Conservation (phyloP, 2,113 vertebrate genomes). For the Rhodinocichla rosea region DNA sequence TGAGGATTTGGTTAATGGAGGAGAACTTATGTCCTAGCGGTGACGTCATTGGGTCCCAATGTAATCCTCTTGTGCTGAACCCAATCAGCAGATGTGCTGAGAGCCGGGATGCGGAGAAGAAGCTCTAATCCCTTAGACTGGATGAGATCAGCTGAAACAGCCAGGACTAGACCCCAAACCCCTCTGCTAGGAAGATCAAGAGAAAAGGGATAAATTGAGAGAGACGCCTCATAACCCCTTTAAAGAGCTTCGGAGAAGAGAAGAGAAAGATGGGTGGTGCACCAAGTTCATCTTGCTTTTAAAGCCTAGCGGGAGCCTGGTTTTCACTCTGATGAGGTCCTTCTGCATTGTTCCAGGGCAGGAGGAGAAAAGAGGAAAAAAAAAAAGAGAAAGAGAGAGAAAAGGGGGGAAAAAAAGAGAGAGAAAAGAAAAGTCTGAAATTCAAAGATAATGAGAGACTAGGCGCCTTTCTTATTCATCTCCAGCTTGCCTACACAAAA, state of each 20-base stretch:
- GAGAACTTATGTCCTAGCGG: slow-evolving; percentile 86
- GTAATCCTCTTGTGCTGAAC: slow-evolving; percentile 95
- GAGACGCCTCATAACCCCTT: slow-evolving; percentile 76
- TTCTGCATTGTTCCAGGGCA: slow-evolving; percentile 62
- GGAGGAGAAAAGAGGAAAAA: slow-evolving; percentile 1
- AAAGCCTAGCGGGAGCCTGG: slow-evolving; percentile 62
- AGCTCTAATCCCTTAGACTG: slow-evolving; percentile 89
- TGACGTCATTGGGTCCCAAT: slow-evolving; percentile 98
- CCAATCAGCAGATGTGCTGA: slow-evolving; percentile 94
- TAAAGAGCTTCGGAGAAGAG: slow-evolving; percentile 71
- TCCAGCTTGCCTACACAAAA: slow-evolving; percentile 67
- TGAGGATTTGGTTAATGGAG: slow-evolving; percentile 95
- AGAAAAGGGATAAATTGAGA: slow-evolving; percentile 82
- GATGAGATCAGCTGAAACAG: slow-evolving; percentile 79
- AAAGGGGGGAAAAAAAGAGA: background rate
- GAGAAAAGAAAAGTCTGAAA: slow-evolving; percentile 35
- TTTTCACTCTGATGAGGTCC: slow-evolving; percentile 54
- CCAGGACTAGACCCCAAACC: slow-evolving; percentile 80
- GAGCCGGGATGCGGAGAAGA: slow-evolving; percentile 88
- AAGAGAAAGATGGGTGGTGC: slow-evolving; percentile 69
- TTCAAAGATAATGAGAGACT: slow-evolving; percentile 60
- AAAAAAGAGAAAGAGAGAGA: background rate
- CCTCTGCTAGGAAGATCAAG: slow-evolving; percentile 85
- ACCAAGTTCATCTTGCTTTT: slow-evolving; percentile 68
- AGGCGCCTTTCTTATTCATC: slow-evolving; percentile 61